phyloP scores from a whole-genome alignment of 2,797 vertebrate species.

The Naso thynnoides region DNA sequence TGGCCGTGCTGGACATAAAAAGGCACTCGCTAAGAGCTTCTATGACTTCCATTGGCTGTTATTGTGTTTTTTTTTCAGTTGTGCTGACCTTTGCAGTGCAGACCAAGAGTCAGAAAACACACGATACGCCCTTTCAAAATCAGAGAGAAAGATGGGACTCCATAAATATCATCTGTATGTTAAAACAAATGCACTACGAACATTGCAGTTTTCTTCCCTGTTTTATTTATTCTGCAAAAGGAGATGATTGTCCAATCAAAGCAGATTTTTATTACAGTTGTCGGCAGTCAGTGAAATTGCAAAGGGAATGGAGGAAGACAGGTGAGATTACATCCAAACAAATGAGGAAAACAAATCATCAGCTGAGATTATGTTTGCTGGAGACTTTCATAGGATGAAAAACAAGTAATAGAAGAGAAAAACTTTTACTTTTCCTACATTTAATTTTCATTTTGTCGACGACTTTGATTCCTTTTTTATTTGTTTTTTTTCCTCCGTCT shows the following conservation, averaged over 20 bases:
- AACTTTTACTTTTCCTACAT: neutral
- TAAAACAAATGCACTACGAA: slow-evolving; percentile 2
- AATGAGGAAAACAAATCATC: slow-evolving; percentile 50
- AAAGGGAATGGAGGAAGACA: slow-evolving; percentile 26
- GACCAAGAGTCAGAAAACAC: slow-evolving; percentile 7
- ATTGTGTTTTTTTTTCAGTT: neutral
- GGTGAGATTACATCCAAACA: slow-evolving; percentile 36
- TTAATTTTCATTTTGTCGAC: slow-evolving; percentile 6
- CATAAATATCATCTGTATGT: too few species aligned
- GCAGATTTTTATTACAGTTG: slow-evolving; percentile 41
- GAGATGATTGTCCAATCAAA: slow-evolving; percentile 55
- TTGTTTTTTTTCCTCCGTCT: neutral
- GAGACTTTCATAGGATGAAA: slow-evolving; percentile 20
- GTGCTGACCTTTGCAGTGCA: slow-evolving; percentile 1
- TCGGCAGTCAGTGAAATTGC: slow-evolving; percentile 46
- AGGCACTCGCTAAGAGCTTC: slow-evolving; percentile 23
- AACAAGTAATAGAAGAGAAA: slow-evolving; percentile 6
- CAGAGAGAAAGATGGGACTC: neutral
- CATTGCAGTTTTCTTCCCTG: slow-evolving; percentile 14
- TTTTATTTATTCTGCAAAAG: slow-evolving; percentile 47
- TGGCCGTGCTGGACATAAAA: slow-evolving; percentile 39
- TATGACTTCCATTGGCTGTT: neutral
- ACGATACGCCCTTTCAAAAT: neutral
- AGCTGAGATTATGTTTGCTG: slow-evolving; percentile 29
- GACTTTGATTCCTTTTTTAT: neutral